Evolutionary conservation across 2,113 vertebrate species (phyloP).

Genomic region (Arizona elegans): DNA sequence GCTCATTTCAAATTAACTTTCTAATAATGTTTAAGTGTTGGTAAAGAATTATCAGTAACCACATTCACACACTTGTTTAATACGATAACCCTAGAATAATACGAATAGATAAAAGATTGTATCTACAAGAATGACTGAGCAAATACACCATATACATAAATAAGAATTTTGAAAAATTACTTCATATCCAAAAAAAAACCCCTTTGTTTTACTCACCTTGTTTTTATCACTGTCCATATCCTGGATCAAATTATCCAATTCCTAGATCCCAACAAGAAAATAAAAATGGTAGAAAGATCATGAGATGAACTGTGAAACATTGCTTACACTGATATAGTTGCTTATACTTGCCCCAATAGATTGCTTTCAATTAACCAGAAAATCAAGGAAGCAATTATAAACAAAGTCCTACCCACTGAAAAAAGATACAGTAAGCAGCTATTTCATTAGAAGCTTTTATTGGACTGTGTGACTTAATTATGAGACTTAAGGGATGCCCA

Average conservation of each 20-base stretch:
- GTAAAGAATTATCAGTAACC: not conserved
- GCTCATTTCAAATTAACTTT: not conserved
- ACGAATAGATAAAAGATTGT: not conserved
- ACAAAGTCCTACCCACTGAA: not conserved
- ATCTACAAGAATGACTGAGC: not conserved
- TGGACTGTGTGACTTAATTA: not conserved
- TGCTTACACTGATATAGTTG: not conserved
- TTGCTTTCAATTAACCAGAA: not conserved
- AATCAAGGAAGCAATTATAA: not conserved
- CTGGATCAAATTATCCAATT: constrained; percentile 89
- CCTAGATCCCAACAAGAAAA: constrained; percentile 74
- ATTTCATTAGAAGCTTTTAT: not conserved
- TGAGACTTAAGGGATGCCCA: not conserved
- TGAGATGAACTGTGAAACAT: not conserved
- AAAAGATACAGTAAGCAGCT: not conserved
- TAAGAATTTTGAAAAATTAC: not conserved
- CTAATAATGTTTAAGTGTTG: not conserved
- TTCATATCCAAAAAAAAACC: not conserved
- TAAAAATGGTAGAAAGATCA: constrained; percentile 17
- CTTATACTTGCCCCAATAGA: not conserved
- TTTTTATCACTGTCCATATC: constrained; percentile 87
- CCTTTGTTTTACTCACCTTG: constrained; percentile 78
- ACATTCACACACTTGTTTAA: constrained; percentile 13
- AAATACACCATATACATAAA: rapidly evolving
- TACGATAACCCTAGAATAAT: not conserved